Percentiles rank a stretch among this genome's conserved stretches.
Conservation (phyloP, 2,888 invertebrate species). For the Salticus scenicus region DNA sequence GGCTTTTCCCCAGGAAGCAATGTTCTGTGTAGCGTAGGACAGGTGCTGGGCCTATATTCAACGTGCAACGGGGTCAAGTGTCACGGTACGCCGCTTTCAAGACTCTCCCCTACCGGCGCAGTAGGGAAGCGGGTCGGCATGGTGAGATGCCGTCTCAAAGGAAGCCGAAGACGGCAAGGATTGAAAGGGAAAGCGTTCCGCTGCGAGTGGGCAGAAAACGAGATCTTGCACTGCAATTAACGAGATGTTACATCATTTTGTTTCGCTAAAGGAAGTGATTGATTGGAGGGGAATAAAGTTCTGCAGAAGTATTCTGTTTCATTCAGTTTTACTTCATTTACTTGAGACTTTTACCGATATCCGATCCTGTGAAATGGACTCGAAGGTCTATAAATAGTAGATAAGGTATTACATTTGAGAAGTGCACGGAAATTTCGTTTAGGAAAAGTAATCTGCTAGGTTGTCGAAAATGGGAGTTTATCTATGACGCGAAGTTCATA, state of each 20-base stretch:
- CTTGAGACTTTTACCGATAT: no score
- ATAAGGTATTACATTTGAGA: no score
- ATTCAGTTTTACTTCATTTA: no score
- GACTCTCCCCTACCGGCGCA: background rate
- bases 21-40: constrained; percentile 42
- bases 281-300: no score
- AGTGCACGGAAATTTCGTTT: no score
- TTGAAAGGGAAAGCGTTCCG: background rate
- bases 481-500: no score
- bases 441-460: no score
- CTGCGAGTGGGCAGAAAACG: background rate
- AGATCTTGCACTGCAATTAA: background rate
- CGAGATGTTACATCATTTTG: background rate
- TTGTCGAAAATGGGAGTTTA: no score
- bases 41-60: constrained; percentile 51
- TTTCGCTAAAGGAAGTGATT: no score
- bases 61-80: constrained; percentile 50
- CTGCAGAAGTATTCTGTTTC: no score
- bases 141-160: background rate
- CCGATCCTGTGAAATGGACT: no score
- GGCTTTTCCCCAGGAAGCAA: constrained; percentile 39
- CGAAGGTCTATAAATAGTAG: no score
- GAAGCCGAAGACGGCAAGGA: background rate
- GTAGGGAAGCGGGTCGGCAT: background rate
- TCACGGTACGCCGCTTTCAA: constrained; percentile 29